phyloP scores from a whole-genome alignment of 2,888 invertebrate genomes.

The Eupeodes luniger region DNA sequence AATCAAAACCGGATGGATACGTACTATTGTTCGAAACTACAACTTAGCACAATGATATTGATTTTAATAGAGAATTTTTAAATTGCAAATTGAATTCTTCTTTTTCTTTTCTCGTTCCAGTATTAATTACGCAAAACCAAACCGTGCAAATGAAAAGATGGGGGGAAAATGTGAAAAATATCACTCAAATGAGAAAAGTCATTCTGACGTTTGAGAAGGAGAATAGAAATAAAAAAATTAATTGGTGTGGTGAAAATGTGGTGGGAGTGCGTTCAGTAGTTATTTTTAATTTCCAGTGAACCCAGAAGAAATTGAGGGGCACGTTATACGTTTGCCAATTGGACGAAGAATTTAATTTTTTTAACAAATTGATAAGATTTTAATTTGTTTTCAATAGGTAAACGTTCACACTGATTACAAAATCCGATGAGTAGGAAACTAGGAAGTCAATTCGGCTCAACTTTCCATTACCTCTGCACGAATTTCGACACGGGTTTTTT shows the following conservation, averaged over 20 bases:
- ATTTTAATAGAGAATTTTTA: constrained; percentile 63
- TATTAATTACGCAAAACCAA: constrained; percentile 57
- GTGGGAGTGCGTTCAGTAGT: background rate
- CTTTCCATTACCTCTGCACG: too few relatives aligned
- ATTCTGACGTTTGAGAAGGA: constrained; percentile 11
- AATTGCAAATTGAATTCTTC: constrained; percentile 23
- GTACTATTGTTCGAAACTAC: background rate
- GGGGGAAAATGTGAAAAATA: constrained; percentile 40
- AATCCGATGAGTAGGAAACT: too few relatives aligned
- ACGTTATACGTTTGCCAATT: too few relatives aligned
- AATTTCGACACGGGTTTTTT: too few relatives aligned
- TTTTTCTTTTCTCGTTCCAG: background rate
- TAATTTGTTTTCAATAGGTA: too few relatives aligned
- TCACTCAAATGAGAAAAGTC: constrained; percentile 11
- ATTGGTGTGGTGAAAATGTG: constrained; percentile 9
- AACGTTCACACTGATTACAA: too few relatives aligned
- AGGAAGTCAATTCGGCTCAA: too few relatives aligned
- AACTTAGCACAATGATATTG: constrained; percentile 33
- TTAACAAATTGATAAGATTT: too few relatives aligned
- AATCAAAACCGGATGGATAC: background rate
- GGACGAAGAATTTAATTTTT: too few relatives aligned
- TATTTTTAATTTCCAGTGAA: too few relatives aligned
- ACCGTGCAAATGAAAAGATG: constrained; percentile 32
- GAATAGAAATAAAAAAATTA: too few relatives aligned
- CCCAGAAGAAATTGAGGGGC: too few relatives aligned